These are phyloP conservation scores for Poecilia gillii DNA, from an alignment of 2,797 vertebrate genomes.

Conservation along the genomic window DNA sequence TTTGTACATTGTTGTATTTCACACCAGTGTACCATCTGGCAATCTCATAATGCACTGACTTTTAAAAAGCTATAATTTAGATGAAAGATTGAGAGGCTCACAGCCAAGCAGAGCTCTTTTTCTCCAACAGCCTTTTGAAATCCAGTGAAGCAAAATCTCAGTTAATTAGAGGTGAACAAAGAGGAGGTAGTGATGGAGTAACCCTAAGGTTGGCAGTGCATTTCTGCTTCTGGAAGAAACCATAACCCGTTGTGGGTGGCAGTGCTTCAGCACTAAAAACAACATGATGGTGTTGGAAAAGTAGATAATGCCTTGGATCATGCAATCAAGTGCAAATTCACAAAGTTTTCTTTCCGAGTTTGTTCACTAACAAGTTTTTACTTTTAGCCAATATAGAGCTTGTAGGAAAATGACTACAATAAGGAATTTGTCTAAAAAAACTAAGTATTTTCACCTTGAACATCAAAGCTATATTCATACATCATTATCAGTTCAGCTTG, in stretches of 20 bases:
- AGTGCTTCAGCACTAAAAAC: conserved; percentile 26
- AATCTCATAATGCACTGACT: conserved; percentile 70
- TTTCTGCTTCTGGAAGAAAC: conserved; percentile 59
- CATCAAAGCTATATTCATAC: neutral
- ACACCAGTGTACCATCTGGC: conserved; percentile 48
- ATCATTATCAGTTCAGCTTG: neutral
- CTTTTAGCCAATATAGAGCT: neutral
- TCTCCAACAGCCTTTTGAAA: conserved; percentile 76
- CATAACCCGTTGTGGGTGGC: conserved; percentile 49
- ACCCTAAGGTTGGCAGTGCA: conserved; percentile 51
- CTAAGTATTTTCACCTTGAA: neutral
- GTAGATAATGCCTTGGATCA: too few species aligned
- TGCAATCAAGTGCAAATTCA: neutral
- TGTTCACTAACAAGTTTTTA: neutral
- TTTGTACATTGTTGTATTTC: conserved; percentile 63
- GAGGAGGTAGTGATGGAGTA: conserved; percentile 56
- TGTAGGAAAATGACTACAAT: neutral
- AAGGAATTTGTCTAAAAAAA: neutral
- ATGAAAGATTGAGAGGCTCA: conserved; percentile 71
- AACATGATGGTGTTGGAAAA: conserved; percentile 1
- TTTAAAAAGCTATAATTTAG: conserved; percentile 75
- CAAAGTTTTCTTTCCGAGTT: neutral
- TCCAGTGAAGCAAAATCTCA: conserved; percentile 76
- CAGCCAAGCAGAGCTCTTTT: conserved; percentile 54
- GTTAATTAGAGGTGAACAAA: conserved; percentile 78